Conservation (phyloP, 1,140 invertebrate genomes). For the Anadara kagoshimensis region DNA sequence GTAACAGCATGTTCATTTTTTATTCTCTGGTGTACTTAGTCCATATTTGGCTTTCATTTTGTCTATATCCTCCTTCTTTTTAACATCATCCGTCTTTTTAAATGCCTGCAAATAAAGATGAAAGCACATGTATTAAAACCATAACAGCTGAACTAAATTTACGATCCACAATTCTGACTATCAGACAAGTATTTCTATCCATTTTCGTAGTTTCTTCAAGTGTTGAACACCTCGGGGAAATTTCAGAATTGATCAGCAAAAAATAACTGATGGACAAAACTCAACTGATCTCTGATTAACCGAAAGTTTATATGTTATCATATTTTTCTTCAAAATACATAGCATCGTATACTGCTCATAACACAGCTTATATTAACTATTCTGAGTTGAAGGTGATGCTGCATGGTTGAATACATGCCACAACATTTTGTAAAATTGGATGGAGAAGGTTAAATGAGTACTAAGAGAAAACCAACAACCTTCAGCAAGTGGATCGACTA, state of each 20-base stretch:
- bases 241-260: background rate
- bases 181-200: background rate
- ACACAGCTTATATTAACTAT: too few species aligned
- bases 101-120: constrained; percentile 81
- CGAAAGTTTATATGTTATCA: too few species aligned
- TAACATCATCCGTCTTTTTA: constrained; percentile 96
- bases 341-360: too few species aligned
- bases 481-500: too few species aligned
- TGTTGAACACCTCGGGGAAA: background rate
- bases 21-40: constrained; percentile 76
- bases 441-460: too few species aligned
- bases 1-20: constrained; percentile 40
- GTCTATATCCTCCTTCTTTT: constrained; percentile 97
- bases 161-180: background rate
- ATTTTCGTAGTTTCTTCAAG: background rate
- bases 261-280: background rate
- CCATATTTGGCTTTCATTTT: constrained; percentile 97
- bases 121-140: background rate
- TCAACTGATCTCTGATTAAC: background rate
- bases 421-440: too few species aligned
- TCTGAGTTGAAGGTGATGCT: too few species aligned
- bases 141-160: background rate
- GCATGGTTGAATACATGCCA: too few species aligned
- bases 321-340: too few species aligned
- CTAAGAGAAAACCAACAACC: too few species aligned